Conservation (phyloP, 2,797 vertebrate genomes). For the Tauraco hartlaubi region DNA sequence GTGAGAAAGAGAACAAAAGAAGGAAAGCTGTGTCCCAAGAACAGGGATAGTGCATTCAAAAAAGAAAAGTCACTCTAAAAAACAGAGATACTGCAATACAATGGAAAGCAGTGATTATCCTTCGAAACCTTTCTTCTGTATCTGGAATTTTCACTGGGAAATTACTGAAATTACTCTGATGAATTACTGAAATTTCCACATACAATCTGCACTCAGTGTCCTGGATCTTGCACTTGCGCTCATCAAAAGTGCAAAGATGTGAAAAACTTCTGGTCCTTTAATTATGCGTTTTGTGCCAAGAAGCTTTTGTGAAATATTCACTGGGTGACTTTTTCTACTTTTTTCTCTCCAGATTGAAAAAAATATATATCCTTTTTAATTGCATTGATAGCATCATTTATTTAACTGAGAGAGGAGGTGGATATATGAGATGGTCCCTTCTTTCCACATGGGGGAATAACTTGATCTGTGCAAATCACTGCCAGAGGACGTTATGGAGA, state of each 20-base stretch:
- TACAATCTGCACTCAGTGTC: neutral
- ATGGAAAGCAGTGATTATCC: neutral
- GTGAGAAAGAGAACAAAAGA: slow-evolving; percentile 41
- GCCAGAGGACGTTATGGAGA: neutral
- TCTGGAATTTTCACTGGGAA: neutral
- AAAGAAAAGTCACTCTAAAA: neutral
- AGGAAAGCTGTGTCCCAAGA: slow-evolving; percentile 11
- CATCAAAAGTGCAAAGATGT: neutral
- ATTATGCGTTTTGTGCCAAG: neutral
- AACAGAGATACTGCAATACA: neutral
- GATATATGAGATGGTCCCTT: neutral
- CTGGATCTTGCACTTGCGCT: neutral
- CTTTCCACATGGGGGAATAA: neutral
- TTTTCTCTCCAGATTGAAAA: neutral
- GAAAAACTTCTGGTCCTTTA: neutral
- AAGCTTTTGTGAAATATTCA: neutral
- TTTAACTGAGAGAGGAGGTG: neutral
- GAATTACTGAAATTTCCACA: neutral
- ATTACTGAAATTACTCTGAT: neutral
- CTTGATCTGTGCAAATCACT: neutral
- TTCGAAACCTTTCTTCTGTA: neutral
- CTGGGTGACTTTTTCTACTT: neutral
- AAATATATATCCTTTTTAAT: neutral
- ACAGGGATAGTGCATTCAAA: neutral
- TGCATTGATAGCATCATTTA: neutral